Evolutionary conservation across 1,140 invertebrate genomes (phyloP).

Genomic region (Euura lappo): DNA sequence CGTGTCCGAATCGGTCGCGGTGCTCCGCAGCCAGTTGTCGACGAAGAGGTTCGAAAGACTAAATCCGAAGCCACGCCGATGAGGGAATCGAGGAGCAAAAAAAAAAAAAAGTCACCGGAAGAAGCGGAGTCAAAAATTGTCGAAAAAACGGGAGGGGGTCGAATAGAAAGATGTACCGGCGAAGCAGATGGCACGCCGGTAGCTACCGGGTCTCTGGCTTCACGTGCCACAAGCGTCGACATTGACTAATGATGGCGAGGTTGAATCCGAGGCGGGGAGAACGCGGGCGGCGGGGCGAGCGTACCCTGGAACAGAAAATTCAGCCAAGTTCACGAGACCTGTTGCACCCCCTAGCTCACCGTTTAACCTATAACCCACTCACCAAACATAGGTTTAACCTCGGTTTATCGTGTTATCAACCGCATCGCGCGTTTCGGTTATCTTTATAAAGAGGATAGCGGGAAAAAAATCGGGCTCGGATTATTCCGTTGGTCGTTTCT

Average conservation of each 20-base stretch:
- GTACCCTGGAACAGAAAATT: slow-evolving; percentile 60
- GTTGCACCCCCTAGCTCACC: slow-evolving; percentile 61
- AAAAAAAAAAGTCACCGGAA: too few species aligned
- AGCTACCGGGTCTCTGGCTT: slow-evolving; percentile 37
- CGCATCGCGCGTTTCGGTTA: slow-evolving; percentile 32
- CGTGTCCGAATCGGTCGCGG: background rate
- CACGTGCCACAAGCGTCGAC: slow-evolving; percentile 55
- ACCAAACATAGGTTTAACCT: slow-evolving; percentile 62
- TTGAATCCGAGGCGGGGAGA: slow-evolving; percentile 43
- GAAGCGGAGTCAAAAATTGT: too few species aligned
- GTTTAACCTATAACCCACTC: slow-evolving; percentile 63
- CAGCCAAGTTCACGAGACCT: slow-evolving; percentile 62
- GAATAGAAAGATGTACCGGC: slow-evolving; percentile 49
- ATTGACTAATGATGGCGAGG: slow-evolving; percentile 61
- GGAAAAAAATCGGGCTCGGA: background rate
- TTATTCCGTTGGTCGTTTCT: background rate
- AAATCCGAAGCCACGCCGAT: too few species aligned
- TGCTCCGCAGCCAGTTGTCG: background rate
- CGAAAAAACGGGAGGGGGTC: background rate
- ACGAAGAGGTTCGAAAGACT: background rate
- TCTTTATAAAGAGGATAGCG: background rate
- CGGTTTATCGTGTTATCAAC: slow-evolving; percentile 62
- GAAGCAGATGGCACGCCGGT: slow-evolving; percentile 51
- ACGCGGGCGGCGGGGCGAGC: slow-evolving; percentile 35
- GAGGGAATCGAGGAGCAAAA: too few species aligned